Evolutionary conservation across 1,140 invertebrate genomes (phyloP).

Genomic region (Hypsibius dujardini): DNA sequence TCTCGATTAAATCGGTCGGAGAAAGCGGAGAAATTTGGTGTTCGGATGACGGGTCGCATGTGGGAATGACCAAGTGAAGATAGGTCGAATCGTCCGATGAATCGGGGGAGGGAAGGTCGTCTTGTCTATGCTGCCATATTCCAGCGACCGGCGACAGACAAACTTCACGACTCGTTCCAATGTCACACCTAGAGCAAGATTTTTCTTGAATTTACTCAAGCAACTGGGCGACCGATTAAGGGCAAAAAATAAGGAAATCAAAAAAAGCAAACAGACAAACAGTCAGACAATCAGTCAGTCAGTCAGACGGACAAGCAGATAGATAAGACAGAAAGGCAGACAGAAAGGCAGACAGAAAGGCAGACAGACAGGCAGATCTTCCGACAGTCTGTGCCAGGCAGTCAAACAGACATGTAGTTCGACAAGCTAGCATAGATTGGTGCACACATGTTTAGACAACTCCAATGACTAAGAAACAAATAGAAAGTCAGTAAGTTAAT

Average conservation of each 20-base stretch:
- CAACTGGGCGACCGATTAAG: neutral
- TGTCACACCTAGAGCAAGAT: too few species aligned
- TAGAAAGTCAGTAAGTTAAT: too few species aligned
- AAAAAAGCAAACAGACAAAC: neutral
- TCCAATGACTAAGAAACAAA: too few species aligned
- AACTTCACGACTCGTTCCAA: neutral
- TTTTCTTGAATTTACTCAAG: neutral
- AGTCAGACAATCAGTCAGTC: neutral
- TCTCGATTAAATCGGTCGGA: neutral
- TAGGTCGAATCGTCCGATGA: neutral
- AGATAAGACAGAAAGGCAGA: too few species aligned
- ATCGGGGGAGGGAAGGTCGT: neutral
- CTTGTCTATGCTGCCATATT: neutral
- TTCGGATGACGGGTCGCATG: neutral
- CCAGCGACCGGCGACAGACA: neutral
- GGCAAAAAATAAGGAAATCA: neutral
- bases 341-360: too few species aligned
- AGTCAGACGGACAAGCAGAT: neutral
- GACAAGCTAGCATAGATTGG: too few species aligned
- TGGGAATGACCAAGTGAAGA: neutral
- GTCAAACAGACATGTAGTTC: too few species aligned
- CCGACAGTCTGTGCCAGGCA: too few species aligned
- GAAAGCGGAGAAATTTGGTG: neutral
- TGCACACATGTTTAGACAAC: too few species aligned
- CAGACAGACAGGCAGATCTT: too few species aligned